Conservation (phyloP, 1,140 invertebrate genomes). For the Charaxes varanes region DNA sequence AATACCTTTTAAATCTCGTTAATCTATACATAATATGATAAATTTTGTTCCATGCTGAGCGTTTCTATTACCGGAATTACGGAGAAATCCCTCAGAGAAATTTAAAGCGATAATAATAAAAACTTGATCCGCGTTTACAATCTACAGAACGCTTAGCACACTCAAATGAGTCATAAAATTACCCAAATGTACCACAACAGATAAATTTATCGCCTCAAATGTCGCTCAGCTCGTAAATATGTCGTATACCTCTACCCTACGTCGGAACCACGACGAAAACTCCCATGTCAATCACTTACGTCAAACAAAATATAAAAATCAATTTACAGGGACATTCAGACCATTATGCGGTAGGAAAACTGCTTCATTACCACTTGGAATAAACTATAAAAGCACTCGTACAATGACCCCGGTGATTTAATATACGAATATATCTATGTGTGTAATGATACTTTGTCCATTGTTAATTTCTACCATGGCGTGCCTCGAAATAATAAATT, state of each 20-base stretch:
- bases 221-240: conserved; percentile 53
- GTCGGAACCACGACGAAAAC: conserved; percentile 25
- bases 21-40: no score
- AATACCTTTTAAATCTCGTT: no score
- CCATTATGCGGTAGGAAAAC: conserved; percentile 55
- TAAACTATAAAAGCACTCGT: conserved; percentile 41
- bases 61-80: no score
- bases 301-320: conserved; percentile 75
- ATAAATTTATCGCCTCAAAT: conserved; percentile 52
- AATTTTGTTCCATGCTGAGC: no score
- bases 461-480: conserved; percentile 62
- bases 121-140: conserved; percentile 35
- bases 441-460: conserved; percentile 63
- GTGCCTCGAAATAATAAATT: conserved; percentile 70
- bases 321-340: conserved; percentile 58
- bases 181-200: conserved; percentile 62
- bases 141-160: conserved; percentile 46
- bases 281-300: conserved; percentile 71
- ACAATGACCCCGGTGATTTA: conserved; percentile 52
- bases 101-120: conserved; percentile 16
- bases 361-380: conserved; percentile 66
- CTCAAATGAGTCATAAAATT: conserved; percentile 70
- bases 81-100: no score
- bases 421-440: conserved; percentile 43
- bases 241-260: conserved; percentile 32